These are phyloP conservation scores for Pachyramphus minor DNA, from an alignment of 2,113 vertebrate species.

Conservation along the genomic window DNA sequence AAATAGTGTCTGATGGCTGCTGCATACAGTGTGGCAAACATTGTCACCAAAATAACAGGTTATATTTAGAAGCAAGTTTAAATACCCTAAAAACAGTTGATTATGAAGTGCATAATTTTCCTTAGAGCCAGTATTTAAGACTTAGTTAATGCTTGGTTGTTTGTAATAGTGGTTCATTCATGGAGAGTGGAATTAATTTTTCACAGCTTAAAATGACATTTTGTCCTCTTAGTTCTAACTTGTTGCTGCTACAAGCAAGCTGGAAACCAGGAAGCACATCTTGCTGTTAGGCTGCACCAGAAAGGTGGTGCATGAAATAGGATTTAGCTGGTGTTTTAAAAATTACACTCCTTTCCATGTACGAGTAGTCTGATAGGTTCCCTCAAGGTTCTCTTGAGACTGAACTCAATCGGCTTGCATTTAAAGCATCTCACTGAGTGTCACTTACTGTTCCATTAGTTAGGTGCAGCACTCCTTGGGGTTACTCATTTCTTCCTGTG, in stretches of 20 bases:
- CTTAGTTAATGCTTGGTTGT: not conserved
- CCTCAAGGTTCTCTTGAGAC: not conserved
- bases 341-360: not conserved
- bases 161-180: not conserved
- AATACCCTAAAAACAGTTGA: not conserved
- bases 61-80: not conserved
- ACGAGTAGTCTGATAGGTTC: rapidly evolving
- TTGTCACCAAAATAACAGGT: not conserved
- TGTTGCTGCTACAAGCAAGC: not conserved
- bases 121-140: not conserved
- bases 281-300: rapidly evolving
- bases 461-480: not conserved
- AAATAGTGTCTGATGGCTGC: not conserved
- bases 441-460: not conserved
- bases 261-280: not conserved
- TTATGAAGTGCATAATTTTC: not conserved
- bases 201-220: not conserved
- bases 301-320: not conserved
- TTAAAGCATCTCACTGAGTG: not conserved
- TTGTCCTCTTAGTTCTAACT: not conserved
- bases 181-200: not conserved
- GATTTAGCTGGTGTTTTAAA: not conserved
- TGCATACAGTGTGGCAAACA: not conserved
- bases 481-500: not conserved
- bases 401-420: rapidly evolving